A percentile compares a stretch with the other conserved stretches of the same genome.
Evolutionary conservation across 2,797 vertebrate genomes (phyloP).

Genomic region (Meda fulgida): DNA sequence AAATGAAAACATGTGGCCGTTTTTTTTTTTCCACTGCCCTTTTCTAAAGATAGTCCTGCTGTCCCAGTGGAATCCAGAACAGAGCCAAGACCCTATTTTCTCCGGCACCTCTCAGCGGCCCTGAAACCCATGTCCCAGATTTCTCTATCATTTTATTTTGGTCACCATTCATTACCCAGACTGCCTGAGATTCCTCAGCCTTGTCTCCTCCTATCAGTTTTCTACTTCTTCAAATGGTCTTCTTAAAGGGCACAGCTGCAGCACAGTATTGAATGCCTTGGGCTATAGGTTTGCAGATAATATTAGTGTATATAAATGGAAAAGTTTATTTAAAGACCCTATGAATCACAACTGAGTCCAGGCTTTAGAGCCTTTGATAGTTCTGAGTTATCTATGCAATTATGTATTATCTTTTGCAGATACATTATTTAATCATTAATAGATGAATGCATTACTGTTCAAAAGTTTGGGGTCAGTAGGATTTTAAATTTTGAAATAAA

Average conservation of each 20-base stretch:
- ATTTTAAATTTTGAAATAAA: no score
- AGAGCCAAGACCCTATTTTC: conserved; percentile 53
- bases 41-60: conserved; percentile 48
- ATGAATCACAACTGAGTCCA: neutral
- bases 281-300: neutral
- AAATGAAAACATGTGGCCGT: conserved; percentile 48
- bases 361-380: neutral
- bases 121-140: conserved; percentile 61
- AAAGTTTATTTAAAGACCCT: neutral
- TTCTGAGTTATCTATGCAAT: neutral
- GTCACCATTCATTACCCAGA: conserved; percentile 56
- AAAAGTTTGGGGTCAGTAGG: no score
- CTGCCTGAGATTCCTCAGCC: conserved; percentile 41
- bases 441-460: no score
- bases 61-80: conserved; percentile 28
- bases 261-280: neutral
- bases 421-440: neutral
- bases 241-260: conserved; percentile 7
- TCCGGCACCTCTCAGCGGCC: conserved; percentile 49
- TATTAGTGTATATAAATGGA: neutral
- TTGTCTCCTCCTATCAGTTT: conserved; percentile 4
- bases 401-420: neutral
- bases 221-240: conserved; percentile 2
- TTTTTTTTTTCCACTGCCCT: conserved; percentile 49
- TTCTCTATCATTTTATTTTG: conserved; percentile 61